Evolutionary conservation across 2,113 vertebrate genomes (phyloP), one percentile per base, ranked within the genome.

Genomic region (Pyrgilauda ruficollis): DNA sequence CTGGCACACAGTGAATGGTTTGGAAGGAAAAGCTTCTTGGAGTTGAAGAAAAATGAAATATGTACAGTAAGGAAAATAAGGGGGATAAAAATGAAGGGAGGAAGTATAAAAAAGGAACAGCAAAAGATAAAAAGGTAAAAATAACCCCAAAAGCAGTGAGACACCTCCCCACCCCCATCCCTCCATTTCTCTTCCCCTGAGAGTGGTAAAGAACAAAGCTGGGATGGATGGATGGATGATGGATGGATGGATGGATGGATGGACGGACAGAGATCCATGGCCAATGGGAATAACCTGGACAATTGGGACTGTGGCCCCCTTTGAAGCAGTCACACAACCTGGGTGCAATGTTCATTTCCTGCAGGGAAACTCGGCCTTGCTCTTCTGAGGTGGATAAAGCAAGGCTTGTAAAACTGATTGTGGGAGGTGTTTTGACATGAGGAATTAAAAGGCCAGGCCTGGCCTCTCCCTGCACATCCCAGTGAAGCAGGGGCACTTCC

Each of bases 311-410:
- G n/a, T 70, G 79, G 13, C 37, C 49, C n/a, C 20, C 87, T 96
- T 92, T 93, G 91, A 94, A 96, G 78, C 78, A 62, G 53, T 78
- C 74, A 61, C 84, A 58, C 78, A 76, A 62, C 58, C 70, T 74
- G 84, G 74, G 73, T 85, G 72, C 69, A 77, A 62, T 95, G 90
- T 94, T 81, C 73, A 77, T 86, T 93, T 96, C 93, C 94, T 96
- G 81, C 70, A n/a, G 84, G 70, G 63, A 82, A 95, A 46, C 13
- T 67, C 12, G 0, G 70, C 69, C 81, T 66, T 52, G 67, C n/a
- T 69, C 67, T 77, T 63, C 90, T 79, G 63, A 67, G 79, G 53
- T 4, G 78, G 78, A 77, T 50, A 66, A 90, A 58, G 33, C 75
- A 33, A 53, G 9, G 15, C 70, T 90, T 16, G 2, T 89, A 92